These are phyloP conservation scores for Hemicordylus capensis DNA, from an alignment of 2,113 vertebrate genomes.

Conservation along the genomic window DNA sequence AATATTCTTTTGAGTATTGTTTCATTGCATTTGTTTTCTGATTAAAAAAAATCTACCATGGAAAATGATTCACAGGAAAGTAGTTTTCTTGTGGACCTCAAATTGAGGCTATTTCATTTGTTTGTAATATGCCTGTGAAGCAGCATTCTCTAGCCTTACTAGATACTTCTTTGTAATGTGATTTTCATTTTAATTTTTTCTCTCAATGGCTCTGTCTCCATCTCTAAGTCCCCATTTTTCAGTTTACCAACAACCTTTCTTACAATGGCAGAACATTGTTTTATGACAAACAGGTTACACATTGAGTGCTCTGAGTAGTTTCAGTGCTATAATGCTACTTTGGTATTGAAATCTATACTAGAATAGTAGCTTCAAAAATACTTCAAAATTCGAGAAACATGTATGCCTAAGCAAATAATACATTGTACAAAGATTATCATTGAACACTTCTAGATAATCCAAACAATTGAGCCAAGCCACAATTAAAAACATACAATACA, in stretches of 20 bases:
- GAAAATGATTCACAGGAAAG: neutral
- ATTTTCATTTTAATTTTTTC: conserved; percentile 30
- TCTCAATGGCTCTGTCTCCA: too few relatives aligned
- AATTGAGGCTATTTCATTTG: neutral
- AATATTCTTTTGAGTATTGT: neutral
- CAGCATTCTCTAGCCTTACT: neutral
- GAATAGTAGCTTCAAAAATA: neutral
- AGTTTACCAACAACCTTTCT: neutral
- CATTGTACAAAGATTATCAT: too few relatives aligned
- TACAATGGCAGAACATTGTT: neutral
- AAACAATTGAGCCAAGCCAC: too few relatives aligned
- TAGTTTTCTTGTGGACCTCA: neutral
- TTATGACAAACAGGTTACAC: too few relatives aligned
- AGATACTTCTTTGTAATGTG: neutral
- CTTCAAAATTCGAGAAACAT: too few relatives aligned
- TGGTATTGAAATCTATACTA: neutral
- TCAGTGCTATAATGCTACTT: neutral
- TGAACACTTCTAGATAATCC: too few relatives aligned
- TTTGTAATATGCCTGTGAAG: neutral
- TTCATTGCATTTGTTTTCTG: neutral
- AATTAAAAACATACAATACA: too few relatives aligned
- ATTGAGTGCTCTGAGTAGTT: neutral
- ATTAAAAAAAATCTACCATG: neutral
- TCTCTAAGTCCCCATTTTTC: neutral
- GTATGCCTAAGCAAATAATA: too few relatives aligned